Evolutionary conservation across 2,888 invertebrate genomes (phyloP), one percentile per base, ranked within the genome.

Genomic region (Salpingus planirostris): DNA sequence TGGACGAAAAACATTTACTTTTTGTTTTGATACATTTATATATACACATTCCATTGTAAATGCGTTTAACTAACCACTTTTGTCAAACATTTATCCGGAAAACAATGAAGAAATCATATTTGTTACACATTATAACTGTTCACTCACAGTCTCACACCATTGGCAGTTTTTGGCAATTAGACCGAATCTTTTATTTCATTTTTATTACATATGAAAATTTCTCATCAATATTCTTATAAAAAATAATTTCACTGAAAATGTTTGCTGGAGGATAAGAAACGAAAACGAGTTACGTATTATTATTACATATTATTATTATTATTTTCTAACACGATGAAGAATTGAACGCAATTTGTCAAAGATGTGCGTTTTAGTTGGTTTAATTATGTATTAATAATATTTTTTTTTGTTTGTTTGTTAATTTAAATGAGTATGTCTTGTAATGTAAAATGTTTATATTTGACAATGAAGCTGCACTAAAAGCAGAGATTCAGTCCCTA

Each of bases 1-100:
- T 62, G 62, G 62, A 62, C 62, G 61, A 62, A 60, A 57, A 62
- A 62, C 59, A 61, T 60, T 59, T 58, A 60, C 55, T 48, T 52
- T 52, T 54, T 49, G 44, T 41, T 44, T 45, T 47, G 43, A 46
- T 50, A 49, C 48, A 49, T 47, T 47, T 43, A 51, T 51, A 52
- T 52, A 51, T 49, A 53, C 49, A 54, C 46, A 49, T 46, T 47
- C 46, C 44, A 46, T 32, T 42, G 43, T 46, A 46, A 44, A 49
- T 46, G 36, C 42, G 42, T 38, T 53, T 44, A 48, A 48, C 44
- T 38, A 41, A 39, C 40, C 32, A 38, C 31, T 23, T 11, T 8
- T 33, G 36, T 38, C 31, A 37, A 31, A 37, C 36, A 38, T 38
- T 42, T 33, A 38, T 29, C 35, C 35, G 22, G 29, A 8, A 39